These are phyloP conservation scores for Spialia ferax DNA, from an alignment of 2,888 invertebrate species.

Conservation along the genomic window DNA sequence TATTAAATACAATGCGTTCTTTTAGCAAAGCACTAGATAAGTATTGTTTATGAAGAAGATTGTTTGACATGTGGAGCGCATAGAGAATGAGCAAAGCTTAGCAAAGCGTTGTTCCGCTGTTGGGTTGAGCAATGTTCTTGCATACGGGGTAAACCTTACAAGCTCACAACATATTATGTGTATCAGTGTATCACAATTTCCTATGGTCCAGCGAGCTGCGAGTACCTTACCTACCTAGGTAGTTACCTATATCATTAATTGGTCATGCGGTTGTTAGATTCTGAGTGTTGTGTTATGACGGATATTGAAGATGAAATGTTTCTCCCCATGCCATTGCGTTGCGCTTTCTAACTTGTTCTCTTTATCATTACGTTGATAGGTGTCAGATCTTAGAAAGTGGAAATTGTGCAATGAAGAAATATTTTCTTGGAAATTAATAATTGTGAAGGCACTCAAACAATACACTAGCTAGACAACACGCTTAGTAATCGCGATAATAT, in stretches of 20 bases:
- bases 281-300: too few relatives aligned
- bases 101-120: too few relatives aligned
- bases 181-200: conserved; percentile 11
- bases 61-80: too few relatives aligned
- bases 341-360: conserved; percentile 33
- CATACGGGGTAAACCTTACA: too few relatives aligned
- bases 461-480: too few relatives aligned
- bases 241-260: conserved; percentile 18
- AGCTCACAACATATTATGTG: too few relatives aligned
- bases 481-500: neutral
- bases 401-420: conserved; percentile 1
- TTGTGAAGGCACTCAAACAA: neutral
- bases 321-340: conserved; percentile 15
- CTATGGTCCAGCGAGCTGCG: conserved; percentile 23
- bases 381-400: conserved; percentile 19
- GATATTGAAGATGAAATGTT: conserved; percentile 32
- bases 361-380: conserved; percentile 23
- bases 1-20: too few relatives aligned
- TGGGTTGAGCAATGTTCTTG: too few relatives aligned
- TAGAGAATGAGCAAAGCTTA: too few relatives aligned
- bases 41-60: too few relatives aligned
- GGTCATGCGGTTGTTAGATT: conserved; percentile 10
- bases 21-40: too few relatives aligned
- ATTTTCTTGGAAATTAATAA: neutral
- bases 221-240: too few relatives aligned